These are phyloP conservation scores for Corvus moneduloides DNA, from an alignment of 2,113 vertebrate species.

Conservation along the genomic window DNA sequence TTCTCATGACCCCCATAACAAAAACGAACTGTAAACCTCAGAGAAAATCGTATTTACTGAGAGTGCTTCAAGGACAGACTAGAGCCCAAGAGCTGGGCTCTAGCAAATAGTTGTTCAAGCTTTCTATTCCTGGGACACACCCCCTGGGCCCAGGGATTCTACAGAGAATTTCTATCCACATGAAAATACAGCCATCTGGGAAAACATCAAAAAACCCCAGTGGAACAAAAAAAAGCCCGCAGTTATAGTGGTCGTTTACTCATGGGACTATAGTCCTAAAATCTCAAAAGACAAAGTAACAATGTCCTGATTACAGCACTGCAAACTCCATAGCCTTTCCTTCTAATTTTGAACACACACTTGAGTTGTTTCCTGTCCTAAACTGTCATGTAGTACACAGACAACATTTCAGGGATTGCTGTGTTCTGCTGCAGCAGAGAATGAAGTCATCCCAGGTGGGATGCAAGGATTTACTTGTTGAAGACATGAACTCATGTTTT, in stretches of 20 bases:
- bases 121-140: not conserved
- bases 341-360: fast-evolving
- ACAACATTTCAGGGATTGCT: not conserved
- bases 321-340: not conserved
- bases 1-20: not conserved
- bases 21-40: not conserved
- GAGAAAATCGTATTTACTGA: not conserved
- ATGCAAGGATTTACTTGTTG: not conserved
- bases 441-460: not conserved
- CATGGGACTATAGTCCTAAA: not conserved
- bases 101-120: not conserved
- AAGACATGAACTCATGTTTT: not conserved
- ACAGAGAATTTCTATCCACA: not conserved
- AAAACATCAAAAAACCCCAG: not conserved
- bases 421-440: not conserved
- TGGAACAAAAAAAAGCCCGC: not conserved
- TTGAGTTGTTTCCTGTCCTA: not conserved
- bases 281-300: not conserved
- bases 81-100: not conserved
- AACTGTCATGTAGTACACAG: not conserved
- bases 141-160: not conserved
- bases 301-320: not conserved
- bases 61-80: not conserved
- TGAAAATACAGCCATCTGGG: not conserved
- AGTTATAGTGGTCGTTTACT: not conserved